Evolutionary conservation across 2,113 vertebrate species (phyloP), one percentile per base, ranked within the genome.

Genomic region (Mesocricetus auratus): DNA sequence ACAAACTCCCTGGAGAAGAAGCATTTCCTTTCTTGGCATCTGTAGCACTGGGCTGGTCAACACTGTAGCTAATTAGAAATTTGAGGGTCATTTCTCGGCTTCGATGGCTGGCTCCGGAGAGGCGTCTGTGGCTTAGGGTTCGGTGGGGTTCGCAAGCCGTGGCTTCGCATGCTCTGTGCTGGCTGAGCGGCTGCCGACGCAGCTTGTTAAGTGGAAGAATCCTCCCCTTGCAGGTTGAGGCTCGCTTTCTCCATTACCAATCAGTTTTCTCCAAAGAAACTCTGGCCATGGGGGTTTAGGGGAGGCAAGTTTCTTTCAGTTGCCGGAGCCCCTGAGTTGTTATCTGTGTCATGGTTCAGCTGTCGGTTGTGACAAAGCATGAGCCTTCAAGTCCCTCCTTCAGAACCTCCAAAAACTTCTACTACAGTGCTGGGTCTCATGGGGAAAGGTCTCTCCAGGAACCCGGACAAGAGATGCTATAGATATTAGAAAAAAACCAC

Each of bases 211-310:
- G n/a, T 9, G 62, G 87, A 58, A 33, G 10, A 11, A 29, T 12
- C 22, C 42, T 31, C n/a, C 1, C 6, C 2, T 26, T 13, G 42
- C 62, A 29, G 10, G 3, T 15, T 7, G 1, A 9, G 10, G 5
- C 50, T 69, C 42, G 3, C 64, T 36, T 36, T 31, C 26, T 36
- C 3, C 4, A 11, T 2, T 31, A 24, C 31, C 21, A 3, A 17
- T 60, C 19, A 1, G n/a, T 50, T 58, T 86, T 85, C 24, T 11
- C 36, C 22, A n/a, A 77, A 79, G 77, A 39, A 77, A 19, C 29
- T 62, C n/a, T 7, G 21, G 36, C 9, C 8, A 1, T 0, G 2
- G 0, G 3, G 4, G 12, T 39, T 24, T 29, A 21, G 15, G 0
- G n/a, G 86, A 42, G 22, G 7, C 4, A 0, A 26, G 0, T 11